Base-by-base conservation (phyloP, 1,140 invertebrate species). In the Brachionus sp. region DNA sequence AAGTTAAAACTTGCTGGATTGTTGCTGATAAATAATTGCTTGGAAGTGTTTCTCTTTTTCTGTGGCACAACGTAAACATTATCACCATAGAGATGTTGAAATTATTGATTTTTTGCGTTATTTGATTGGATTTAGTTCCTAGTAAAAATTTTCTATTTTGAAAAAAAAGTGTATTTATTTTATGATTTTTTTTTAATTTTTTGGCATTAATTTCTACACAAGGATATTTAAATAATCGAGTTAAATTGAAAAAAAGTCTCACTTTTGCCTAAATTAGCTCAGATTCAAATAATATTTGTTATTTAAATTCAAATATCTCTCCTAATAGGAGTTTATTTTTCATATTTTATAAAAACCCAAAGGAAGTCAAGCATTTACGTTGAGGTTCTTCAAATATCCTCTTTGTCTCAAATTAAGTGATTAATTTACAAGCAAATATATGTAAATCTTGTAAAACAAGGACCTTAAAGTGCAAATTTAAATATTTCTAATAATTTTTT, bases 21-120 rank as follows among this genome's bases (percentile, higher is more conserved):
- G n/a, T 12, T 37, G 42, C n/a, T 39, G 13, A 23, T 39, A 68
- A 68, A 25, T 68, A 70, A 70, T 70, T 16, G 37, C 33, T 70
- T 70, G 66, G 33, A 70, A 70, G 66, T 70, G n/a, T 70, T 39
- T 70, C 39, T 70, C 23, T 57, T 19, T 37, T 16, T 29, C 29
- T 68, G 33, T 13, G 35, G 13, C 37, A 39, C 7, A 70, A 39
- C 66, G 66, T 70, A 70, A 39, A 70, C 66, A 70, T 70, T 16
- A 39, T 70, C 66, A 70, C 66, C 66, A 70, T 70, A 70, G 66
- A 39, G 66, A 70, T 42, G 33, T 70, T 70, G 13, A 70, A 70
- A 70, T 70, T 70, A 70, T 70, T 39, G 66, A 70, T 70, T 70
- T 70, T 70, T 39, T 70, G 16, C 64, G n/a, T 66, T 25, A 33